Percentiles rank a stretch among this genome's conserved stretches.
phyloP scores from a whole-genome alignment of 2,888 invertebrate species.

The Hyalella azteca region DNA sequence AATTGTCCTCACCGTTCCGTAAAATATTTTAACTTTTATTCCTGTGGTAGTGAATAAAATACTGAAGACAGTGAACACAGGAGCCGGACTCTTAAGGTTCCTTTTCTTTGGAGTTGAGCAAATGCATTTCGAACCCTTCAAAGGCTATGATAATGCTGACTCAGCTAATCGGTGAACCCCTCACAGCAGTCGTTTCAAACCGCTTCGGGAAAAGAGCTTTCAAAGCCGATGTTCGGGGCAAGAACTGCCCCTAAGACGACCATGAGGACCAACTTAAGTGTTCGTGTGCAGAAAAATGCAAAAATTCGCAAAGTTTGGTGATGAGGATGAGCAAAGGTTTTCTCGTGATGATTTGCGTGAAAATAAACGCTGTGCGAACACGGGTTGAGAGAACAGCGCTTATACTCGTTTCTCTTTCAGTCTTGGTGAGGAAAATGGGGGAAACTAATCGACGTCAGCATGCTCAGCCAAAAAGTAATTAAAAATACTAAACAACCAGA shows the following conservation, averaged over 20 bases:
- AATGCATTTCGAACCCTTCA: background rate
- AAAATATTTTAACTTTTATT: too few relatives aligned
- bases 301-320: conserved; percentile 4
- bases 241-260: background rate
- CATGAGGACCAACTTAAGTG: conserved; percentile 4
- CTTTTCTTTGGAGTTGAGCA: background rate
- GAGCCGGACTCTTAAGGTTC: background rate
- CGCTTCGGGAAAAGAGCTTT: background rate
- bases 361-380: background rate
- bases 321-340: background rate
- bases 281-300: background rate
- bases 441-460: too few relatives aligned
- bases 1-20: too few relatives aligned
- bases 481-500: too few relatives aligned
- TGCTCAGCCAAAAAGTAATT: too few relatives aligned
- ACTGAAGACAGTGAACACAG: too few relatives aligned
- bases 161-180: conserved; percentile 20
- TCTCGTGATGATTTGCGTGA: background rate
- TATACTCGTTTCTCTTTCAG: too few relatives aligned
- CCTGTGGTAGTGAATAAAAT: too few relatives aligned
- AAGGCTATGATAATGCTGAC: background rate
- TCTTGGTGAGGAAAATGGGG: too few relatives aligned
- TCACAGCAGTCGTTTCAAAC: background rate
- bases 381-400: too few relatives aligned
- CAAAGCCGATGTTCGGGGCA: background rate